Conservation (phyloP, 1,140 invertebrate species). For the Drosophila navojoa region DNA sequence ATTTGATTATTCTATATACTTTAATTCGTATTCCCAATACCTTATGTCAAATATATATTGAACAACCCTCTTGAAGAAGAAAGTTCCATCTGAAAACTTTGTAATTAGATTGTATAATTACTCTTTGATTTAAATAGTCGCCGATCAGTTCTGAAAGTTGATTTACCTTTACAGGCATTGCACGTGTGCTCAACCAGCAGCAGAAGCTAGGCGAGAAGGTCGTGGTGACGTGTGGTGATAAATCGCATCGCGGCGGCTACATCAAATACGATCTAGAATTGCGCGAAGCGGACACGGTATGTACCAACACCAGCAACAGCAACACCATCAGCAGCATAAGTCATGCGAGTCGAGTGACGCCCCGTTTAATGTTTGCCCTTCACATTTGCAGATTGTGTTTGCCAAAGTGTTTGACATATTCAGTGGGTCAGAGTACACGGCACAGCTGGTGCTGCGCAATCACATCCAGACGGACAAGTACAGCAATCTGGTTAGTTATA, state of each 20-base stretch:
- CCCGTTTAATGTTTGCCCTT: conserved; percentile 22
- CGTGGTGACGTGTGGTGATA: conserved; percentile 69
- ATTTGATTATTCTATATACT: no score
- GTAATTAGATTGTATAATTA: conserved; percentile 22
- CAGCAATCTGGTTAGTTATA: conserved; percentile 72
- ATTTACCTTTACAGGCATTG: conserved; percentile 58
- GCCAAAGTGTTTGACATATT: conserved; percentile 76
- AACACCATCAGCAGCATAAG: conserved; percentile 11
- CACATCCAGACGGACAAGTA: conserved; percentile 80
- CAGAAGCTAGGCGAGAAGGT: conserved; percentile 76
- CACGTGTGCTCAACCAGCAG: conserved; percentile 60
- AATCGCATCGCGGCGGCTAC: conserved; percentile 52
- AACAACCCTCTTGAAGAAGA: background rate
- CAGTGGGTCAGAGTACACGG: conserved; percentile 73
- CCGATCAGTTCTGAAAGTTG: no score
- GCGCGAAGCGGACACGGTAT: conserved; percentile 78
- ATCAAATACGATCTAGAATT: conserved; percentile 81
- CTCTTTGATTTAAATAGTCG: conserved; percentile 12
- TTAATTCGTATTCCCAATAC: no score
- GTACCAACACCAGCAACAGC: background rate
- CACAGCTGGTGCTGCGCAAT: conserved; percentile 75
- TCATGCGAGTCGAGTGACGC: conserved; percentile 11
- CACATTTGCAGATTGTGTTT: conserved; percentile 69
- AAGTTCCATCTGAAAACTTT: conserved; percentile 1
- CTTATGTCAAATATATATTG: no score